Evolutionary conservation across 2,797 vertebrate genomes (phyloP), one percentile per base, ranked within the genome.

Genomic region (Argyrosomus regius): DNA sequence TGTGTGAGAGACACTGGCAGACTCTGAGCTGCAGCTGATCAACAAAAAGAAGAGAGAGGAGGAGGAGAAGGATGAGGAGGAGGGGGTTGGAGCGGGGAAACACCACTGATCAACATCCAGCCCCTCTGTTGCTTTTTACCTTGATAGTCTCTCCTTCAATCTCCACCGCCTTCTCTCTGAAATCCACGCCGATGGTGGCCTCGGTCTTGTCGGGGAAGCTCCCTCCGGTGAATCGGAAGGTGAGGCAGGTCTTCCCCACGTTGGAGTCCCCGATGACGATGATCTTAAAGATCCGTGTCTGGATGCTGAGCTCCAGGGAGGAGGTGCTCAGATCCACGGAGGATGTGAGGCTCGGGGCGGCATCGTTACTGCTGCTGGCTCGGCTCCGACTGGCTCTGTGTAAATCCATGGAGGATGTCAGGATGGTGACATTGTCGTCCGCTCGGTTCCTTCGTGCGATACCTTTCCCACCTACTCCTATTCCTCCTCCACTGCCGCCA

Each of bases 231-330:
- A 99, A 99, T 78, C 98, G 97, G 95, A 97, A 99, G 12, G 97
- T 98, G 86, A 99, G 95, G 92, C 98, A 99, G 1, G 98, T 99
- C 91, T 99, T 99, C 39, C 98, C 98, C 80, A 99, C 98, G 71
- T 98, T 98, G 61, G 98, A 99, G 94, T 99, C 98, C 0, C 98
- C 98, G 91, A 99, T 99, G 63, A 99, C 97, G 90, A 99, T 99
- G 75, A 99, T 99, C 91, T 99, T 99, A 82, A 98, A 98, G 92
- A 99, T 99, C 69, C 97, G 96, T 54, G 97, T 97, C 88, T 98
- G 98, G 43, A 97, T 96, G 56, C 94, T 95, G 10, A 94, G 94
- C 68, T 96, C 95, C 82, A 96, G 91, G 60, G 95, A 95, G 80
- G 94, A 91, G 69, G 69, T 85, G 93, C 96, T 97, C 67, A 96